Base-by-base conservation (phyloP, 2,797 vertebrate species). In the Spinibarbus caldwelli region DNA sequence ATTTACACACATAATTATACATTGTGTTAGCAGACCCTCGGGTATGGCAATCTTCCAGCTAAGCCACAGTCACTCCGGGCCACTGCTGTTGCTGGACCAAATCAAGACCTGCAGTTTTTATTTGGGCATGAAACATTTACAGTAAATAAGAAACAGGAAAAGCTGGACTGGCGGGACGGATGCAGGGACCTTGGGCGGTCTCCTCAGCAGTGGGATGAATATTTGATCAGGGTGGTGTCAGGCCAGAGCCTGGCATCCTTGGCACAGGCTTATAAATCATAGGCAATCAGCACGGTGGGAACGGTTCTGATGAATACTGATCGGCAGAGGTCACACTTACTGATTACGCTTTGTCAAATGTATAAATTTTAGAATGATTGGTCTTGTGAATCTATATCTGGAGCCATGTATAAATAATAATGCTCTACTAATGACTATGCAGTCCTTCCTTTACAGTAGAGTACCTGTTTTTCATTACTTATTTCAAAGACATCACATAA, bases 211-310 rank as follows among this genome's bases (percentile, higher is more conserved):
- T 59, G 5, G 47, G 6, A 91, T 91, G 89, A 92, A 90, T 92
- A 89, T 91, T 92, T 90, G 86, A 93, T 90, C 85, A 88, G 71
- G 43, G 78, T 62, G 49, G 31, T 76, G 82, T 83, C 82, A 77
- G 72, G 62, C 38, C 59, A 77, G n/a, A 77, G 34, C 72, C n/a
- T 84, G 62, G 82, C 82, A 84, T 84, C 73, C 62, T 86, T 71
- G 75, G 15, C 43, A 83, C 38, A 76, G 71, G 15, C 19, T 72
- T 43, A 67, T 52, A 80, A 87, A 84, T 84, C 76, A 81, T 45
- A 87, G 19, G 11, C 49, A 80, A 84, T 57, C 34, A 84, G 62
- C 10, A n/a, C 71, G 75, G 45, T 36, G 5, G 26, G 43, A 31
- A 75, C 0, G 5, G 75, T 90, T 90, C 89, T 70, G 72, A 82